Evolutionary conservation across 35 echinoderm and acorn worm genomes (phyloP).

Genomic region (Heliocidaris tuberculata): DNA sequence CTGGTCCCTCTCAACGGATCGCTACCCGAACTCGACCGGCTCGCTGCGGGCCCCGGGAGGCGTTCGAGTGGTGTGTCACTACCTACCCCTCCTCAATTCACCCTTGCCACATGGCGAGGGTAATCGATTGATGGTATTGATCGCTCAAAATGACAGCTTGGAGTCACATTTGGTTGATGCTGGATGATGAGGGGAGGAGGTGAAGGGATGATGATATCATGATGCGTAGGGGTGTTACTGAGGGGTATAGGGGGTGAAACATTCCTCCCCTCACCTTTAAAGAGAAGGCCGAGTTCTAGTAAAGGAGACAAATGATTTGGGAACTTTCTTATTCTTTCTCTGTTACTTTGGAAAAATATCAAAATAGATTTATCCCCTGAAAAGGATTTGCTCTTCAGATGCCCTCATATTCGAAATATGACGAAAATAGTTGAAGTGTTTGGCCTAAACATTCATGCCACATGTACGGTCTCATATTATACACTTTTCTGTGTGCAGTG

Average conservation of each 20-base stretch:
- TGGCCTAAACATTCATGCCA: no score
- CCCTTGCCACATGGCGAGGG: slow-evolving; percentile 3
- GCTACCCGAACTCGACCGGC: slow-evolving; percentile 35
- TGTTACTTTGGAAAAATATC: neutral
- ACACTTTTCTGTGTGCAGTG: no score
- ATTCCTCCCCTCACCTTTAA: neutral
- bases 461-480: no score
- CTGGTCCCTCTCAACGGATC: slow-evolving; percentile 36
- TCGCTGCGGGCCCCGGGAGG: slow-evolving; percentile 38
- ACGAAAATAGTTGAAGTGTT: no score
- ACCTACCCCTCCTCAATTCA: slow-evolving; percentile 1
- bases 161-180: slow-evolving; percentile 18
- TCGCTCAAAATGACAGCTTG: slow-evolving; percentile 26
- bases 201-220: slow-evolving; percentile 33
- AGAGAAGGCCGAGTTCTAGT: no score
- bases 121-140: slow-evolving; percentile 37
- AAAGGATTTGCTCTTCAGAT: no score
- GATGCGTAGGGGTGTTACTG: neutral
- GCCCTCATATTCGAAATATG: no score
- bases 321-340: neutral
- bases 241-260: neutral
- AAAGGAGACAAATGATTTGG: no score
- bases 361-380: neutral
- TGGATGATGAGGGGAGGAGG: neutral
- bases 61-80: slow-evolving; percentile 30